Evolutionary conservation across 1,140 invertebrate species (phyloP).

Genomic region (Aphelinus atriplicis): DNA sequence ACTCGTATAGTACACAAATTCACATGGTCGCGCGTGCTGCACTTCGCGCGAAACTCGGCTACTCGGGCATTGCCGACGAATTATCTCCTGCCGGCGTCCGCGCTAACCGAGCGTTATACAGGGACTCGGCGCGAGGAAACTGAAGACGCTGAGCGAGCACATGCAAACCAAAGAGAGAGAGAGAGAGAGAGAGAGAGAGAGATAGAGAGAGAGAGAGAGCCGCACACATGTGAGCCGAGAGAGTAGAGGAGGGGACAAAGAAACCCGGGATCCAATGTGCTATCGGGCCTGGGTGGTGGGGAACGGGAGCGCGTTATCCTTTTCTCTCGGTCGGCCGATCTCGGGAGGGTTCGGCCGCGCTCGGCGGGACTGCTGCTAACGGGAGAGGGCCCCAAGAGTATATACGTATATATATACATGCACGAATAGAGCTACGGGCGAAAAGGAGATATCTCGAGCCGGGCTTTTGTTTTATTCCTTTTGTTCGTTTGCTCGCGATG

Average conservation of each 20-base stretch:
- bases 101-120: too few species aligned
- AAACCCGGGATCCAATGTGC: conserved; percentile 19
- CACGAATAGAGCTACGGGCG: not conserved
- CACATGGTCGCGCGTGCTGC: too few species aligned
- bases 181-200: not conserved
- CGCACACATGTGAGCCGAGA: too few species aligned
- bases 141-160: conserved; percentile 22
- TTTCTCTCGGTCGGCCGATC: conserved; percentile 46
- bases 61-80: not conserved
- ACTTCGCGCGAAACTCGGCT: too few species aligned
- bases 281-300: conserved; percentile 14
- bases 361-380: conserved; percentile 10
- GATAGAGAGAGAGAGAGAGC: not conserved
- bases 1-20: too few species aligned
- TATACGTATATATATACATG: too few species aligned
- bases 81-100: not conserved
- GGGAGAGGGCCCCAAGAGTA: not conserved
- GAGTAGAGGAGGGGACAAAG: conserved; percentile 21
- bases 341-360: conserved; percentile 44
- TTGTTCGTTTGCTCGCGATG: not conserved
- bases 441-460: conserved; percentile 5
- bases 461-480: conserved; percentile 13
- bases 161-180: conserved; percentile 18
- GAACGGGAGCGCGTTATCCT: conserved; percentile 5
- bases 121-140: not conserved